Conservation (phyloP, 2,797 vertebrate genomes). For the Echiichthys vipera region DNA sequence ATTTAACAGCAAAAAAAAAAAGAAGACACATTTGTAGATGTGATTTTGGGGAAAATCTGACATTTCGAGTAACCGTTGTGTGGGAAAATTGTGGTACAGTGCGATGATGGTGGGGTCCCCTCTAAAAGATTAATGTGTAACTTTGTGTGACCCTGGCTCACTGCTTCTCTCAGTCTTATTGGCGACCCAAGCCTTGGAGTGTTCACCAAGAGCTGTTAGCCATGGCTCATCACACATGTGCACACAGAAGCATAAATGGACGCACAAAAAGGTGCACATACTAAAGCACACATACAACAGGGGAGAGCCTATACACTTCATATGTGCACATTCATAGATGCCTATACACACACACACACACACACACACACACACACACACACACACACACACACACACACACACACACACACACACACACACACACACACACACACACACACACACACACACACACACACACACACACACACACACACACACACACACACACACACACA, state of each 20-base stretch:
- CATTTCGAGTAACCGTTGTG: background rate
- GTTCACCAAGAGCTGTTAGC: conserved; percentile 67
- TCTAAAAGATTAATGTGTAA: conserved; percentile 78
- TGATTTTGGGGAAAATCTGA: background rate
- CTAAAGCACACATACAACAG: background rate
- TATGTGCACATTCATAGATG: conserved; percentile 5
- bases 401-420: conserved; percentile 13
- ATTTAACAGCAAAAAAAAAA: background rate
- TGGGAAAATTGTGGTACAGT: conserved; percentile 15
- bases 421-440: background rate
- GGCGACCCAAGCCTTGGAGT: conserved; percentile 59
- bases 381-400: background rate
- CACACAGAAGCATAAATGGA: conserved; percentile 14
- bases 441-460: background rate
- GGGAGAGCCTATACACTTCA: background rate
- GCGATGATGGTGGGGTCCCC: conserved; percentile 44
- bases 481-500: background rate
- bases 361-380: background rate
- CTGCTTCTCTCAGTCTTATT: conserved; percentile 63
- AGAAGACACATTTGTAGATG: background rate
- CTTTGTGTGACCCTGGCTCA: conserved; percentile 78
- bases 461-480: background rate
- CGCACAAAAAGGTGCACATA: background rate
- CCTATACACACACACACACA: conserved; percentile 1
- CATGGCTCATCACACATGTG: conserved; percentile 71